A percentile compares a stretch with the other conserved stretches of the same genome.
Conservation (phyloP, 2,888 invertebrate genomes). For the Lasius fuliginosus region DNA sequence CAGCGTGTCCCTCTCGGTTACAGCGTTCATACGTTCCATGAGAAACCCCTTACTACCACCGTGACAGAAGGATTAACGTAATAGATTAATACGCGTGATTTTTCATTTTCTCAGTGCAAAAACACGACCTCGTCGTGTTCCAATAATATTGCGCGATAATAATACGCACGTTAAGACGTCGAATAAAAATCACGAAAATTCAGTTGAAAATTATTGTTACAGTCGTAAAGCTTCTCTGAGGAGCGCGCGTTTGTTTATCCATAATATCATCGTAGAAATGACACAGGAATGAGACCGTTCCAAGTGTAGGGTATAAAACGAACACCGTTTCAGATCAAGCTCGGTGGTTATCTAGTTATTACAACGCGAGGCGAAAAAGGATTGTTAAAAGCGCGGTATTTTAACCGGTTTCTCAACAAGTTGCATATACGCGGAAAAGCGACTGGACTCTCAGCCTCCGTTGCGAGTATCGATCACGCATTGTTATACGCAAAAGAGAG, state of each 20-base stretch:
- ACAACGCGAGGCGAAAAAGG: slow-evolving; percentile 24
- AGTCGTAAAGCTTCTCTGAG: neutral
- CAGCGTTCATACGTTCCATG: slow-evolving; percentile 84
- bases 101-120: neutral
- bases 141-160: neutral
- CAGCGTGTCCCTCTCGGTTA: slow-evolving; percentile 85
- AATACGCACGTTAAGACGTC: neutral
- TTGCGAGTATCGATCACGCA: slow-evolving; percentile 58
- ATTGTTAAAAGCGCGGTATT: neutral
- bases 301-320: too few species aligned
- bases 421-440: slow-evolving; percentile 27
- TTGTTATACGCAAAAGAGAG: slow-evolving; percentile 42
- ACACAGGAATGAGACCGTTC: neutral
- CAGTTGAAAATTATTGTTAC: neutral
- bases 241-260: neutral
- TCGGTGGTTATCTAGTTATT: slow-evolving; percentile 7
- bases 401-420: slow-evolving; percentile 37
- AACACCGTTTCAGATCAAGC: neutral
- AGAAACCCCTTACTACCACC: slow-evolving; percentile 80
- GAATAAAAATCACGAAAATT: neutral
- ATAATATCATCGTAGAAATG: neutral
- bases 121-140: neutral
- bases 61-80: slow-evolving; percentile 74
- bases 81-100: slow-evolving; percentile 66
- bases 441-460: slow-evolving; percentile 13